These are phyloP conservation scores for Drosophila sproati DNA, from an alignment of 1,140 invertebrate species.

Conservation along the genomic window DNA sequence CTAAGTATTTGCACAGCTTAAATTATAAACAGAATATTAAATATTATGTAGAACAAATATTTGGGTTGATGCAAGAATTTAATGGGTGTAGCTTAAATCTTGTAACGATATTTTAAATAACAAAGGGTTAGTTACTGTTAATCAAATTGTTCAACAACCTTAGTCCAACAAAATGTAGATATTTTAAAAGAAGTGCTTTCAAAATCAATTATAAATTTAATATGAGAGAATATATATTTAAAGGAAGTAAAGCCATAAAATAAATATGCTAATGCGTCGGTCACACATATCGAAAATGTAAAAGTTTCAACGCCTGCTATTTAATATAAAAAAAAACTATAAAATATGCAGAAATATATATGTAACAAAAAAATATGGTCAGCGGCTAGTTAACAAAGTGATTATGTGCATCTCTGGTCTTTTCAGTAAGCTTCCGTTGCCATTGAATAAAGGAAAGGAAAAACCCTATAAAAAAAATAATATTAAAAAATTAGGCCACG, in stretches of 20 bases:
- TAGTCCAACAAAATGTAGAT: too few relatives aligned
- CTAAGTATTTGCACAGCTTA: slow-evolving; percentile 1
- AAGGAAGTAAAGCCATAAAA: too few relatives aligned
- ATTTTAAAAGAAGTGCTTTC: too few relatives aligned
- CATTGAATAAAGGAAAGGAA: slow-evolving; percentile 38
- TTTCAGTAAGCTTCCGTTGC: slow-evolving; percentile 43
- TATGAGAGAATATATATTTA: too few relatives aligned
- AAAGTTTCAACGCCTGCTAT: background rate
- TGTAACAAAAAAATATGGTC: background rate
- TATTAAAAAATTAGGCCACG: slow-evolving; percentile 52
- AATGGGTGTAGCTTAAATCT: background rate
- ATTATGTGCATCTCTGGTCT: slow-evolving; percentile 19
- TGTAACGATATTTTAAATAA: background rate
- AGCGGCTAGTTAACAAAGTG: slow-evolving; percentile 16
- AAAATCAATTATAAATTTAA: too few relatives aligned
- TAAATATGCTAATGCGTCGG: too few relatives aligned
- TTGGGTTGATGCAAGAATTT: background rate
- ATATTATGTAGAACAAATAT: slow-evolving; percentile 9
- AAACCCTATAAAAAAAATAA: slow-evolving; percentile 22
- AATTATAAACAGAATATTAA: slow-evolving; percentile 28
- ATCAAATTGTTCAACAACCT: too few relatives aligned
- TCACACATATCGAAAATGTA: too few relatives aligned
- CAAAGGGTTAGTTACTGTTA: too few relatives aligned
- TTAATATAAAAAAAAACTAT: slow-evolving; percentile 1
- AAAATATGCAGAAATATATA: background rate